Percentiles rank a stretch among this genome's conserved stretches.
These are phyloP conservation scores for Philereme transversata DNA, from an alignment of 2,888 invertebrate genomes.

Conservation along the genomic window DNA sequence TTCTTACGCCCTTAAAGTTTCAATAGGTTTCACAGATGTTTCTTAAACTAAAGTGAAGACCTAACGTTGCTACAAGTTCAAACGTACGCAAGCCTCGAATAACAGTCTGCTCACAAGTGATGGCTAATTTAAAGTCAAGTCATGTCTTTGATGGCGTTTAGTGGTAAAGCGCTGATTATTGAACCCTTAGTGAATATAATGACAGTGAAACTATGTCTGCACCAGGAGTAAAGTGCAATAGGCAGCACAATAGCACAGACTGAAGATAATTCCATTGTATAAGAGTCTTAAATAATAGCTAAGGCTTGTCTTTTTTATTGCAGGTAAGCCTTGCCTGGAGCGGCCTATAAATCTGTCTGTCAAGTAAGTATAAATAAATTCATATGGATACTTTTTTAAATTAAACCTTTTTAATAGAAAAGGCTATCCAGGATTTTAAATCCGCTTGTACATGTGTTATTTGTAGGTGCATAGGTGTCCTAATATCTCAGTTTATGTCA, in stretches of 20 bases:
- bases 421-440: background rate
- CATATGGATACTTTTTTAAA: constrained; percentile 7
- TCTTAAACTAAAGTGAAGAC: too few relatives aligned
- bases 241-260: constrained; percentile 40
- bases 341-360: constrained; percentile 40
- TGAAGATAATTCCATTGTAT: constrained; percentile 43
- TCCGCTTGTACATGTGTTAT: too few relatives aligned
- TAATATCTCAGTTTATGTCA: too few relatives aligned
- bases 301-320: constrained; percentile 37
- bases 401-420: background rate
- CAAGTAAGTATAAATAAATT: constrained; percentile 30
- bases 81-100: too few relatives aligned
- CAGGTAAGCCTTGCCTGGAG: constrained; percentile 36
- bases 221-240: constrained; percentile 34
- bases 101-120: background rate
- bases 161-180: constrained; percentile 28
- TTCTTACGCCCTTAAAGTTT: too few relatives aligned
- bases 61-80: too few relatives aligned
- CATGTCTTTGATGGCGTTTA: background rate
- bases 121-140: background rate
- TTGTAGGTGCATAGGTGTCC: too few relatives aligned
- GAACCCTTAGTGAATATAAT: constrained; percentile 32
- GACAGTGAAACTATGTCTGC: constrained; percentile 34
- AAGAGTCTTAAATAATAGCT: constrained; percentile 38
- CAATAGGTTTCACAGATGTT: too few relatives aligned